Percentiles rank a stretch among this genome's conserved stretches.
Conservation (phyloP, 53 echinoderm and acorn worm species). For the Arbacia lixula region DNA sequence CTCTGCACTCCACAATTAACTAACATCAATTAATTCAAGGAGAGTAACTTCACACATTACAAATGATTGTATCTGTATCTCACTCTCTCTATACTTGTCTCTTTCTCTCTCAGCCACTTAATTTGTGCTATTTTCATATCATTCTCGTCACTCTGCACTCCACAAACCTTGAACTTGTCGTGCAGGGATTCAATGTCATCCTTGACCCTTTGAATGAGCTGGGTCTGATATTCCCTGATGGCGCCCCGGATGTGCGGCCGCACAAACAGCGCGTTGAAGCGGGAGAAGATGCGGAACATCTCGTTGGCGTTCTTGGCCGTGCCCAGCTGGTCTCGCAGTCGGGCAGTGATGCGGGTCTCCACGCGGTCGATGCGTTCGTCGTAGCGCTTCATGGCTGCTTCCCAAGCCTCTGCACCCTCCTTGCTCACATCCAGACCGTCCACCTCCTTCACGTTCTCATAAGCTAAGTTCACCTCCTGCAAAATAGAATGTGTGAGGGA, state of each 20-base stretch:
- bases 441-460: conserved; percentile 98
- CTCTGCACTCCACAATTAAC: no score
- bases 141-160: no score
- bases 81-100: no score
- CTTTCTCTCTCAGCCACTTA: no score
- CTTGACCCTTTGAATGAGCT: conserved; percentile 96
- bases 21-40: no score
- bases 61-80: no score
- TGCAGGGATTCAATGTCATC: conserved; percentile 99
- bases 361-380: conserved; percentile 98
- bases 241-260: conserved; percentile 98
- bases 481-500: no score
- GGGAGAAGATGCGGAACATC: conserved; percentile 99
- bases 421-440: conserved; percentile 97
- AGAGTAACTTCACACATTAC: no score
- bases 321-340: conserved; percentile 97
- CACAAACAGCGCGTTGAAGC: conserved; percentile 99
- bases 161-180: conserved; percentile 93
- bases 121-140: no score
- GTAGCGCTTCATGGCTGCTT: conserved; percentile 99
- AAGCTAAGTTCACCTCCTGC: conserved; percentile 97
- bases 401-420: conserved; percentile 96
- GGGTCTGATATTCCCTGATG: conserved; percentile 98
- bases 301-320: conserved; percentile 99
- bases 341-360: conserved; percentile 98